phyloP scores from a whole-genome alignment of 2,888 invertebrate genomes.

The Dascillus cervinus region DNA sequence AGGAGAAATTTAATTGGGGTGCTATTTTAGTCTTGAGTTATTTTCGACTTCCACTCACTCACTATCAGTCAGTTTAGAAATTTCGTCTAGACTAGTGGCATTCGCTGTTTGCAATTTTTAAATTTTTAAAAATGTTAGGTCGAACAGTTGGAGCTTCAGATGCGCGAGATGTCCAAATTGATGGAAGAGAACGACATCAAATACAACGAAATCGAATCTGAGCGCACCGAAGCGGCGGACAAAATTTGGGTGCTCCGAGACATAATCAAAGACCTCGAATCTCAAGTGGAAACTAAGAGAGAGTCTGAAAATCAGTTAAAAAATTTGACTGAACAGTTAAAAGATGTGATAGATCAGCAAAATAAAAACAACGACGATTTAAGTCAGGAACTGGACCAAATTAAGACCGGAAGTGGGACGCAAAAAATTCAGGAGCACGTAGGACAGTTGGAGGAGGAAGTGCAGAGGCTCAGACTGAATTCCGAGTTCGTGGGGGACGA shows the following conservation, averaged over 20 bases:
- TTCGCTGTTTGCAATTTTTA: no score
- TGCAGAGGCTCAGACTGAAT: conserved; percentile 32
- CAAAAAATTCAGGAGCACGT: conserved; percentile 44
- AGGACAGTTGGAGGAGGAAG: conserved; percentile 41
- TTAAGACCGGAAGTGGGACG: conserved; percentile 41
- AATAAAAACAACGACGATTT: conserved; percentile 44
- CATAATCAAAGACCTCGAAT: conserved; percentile 69
- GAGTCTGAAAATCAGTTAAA: conserved; percentile 55
- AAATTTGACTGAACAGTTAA: conserved; percentile 45
- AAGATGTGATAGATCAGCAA: conserved; percentile 40
- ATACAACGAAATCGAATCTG: conserved; percentile 59
- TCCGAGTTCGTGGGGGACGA: conserved; percentile 38
- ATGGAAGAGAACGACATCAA: conserved; percentile 54
- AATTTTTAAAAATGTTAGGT: no score
- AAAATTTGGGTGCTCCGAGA: conserved; percentile 68
- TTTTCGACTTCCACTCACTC: conserved; percentile 14
- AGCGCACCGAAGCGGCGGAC: conserved; percentile 66
- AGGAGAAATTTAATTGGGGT: conserved; percentile 9
- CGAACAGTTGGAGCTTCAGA: conserved; percentile 69
- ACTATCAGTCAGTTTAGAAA: no score
- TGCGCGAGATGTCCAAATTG: conserved; percentile 59
- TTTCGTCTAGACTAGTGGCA: no score
- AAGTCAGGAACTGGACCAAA: conserved; percentile 47
- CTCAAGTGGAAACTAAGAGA: conserved; percentile 62
- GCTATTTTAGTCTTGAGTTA: conserved; percentile 19